Evolutionary conservation across 2,113 vertebrate genomes (phyloP), one percentile per base, ranked within the genome.

Genomic region (Leucopsar rothschildi): DNA sequence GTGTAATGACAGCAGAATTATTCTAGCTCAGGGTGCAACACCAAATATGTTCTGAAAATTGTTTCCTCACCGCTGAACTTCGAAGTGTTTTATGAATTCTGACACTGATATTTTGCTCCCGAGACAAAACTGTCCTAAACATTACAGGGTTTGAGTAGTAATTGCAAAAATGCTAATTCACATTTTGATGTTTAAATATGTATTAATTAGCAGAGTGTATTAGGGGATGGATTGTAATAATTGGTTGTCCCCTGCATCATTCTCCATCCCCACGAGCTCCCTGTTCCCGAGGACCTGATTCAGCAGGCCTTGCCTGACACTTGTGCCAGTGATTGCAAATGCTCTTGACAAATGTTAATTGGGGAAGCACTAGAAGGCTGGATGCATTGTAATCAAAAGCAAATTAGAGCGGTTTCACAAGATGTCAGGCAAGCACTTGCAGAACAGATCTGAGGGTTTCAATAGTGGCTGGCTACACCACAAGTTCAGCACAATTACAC

Each of bases 281-380:
- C 40, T 6, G 1, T 56, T 95, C 63, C 77, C 20, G 6, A 63
- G 86, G 83, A 95, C 86, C 95, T 95, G 90, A 95, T 96, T 91
- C 92, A 85, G 82, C 80, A 44, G 82, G 89, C 85, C 5, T 88
- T 93, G 76, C 95, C 90, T 96, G 96, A 95, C 93, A 68, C 87
- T 96, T 95, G 52, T 75, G 70, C 91, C 92, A 93, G 97, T 87
- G 98, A 97, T 97, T 96, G 97, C 96, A 98, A 97, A 97, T 92
- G 95, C 96, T 98, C 98, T 97, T 97, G 97, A 98, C 98, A 98
- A 97, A 98, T 97, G 97, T 98, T 98, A 98, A 98, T 98, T 98
- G 98, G 98, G 96, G 97, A 98, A 97, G 97, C 97, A 95, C 89
- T 97, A 93, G 97, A 97, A 96, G 92, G 93, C 96, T 98, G 95